These are phyloP conservation scores for Furcifer pardalis DNA, from an alignment of 2,797 vertebrate genomes.

Conservation along the genomic window DNA sequence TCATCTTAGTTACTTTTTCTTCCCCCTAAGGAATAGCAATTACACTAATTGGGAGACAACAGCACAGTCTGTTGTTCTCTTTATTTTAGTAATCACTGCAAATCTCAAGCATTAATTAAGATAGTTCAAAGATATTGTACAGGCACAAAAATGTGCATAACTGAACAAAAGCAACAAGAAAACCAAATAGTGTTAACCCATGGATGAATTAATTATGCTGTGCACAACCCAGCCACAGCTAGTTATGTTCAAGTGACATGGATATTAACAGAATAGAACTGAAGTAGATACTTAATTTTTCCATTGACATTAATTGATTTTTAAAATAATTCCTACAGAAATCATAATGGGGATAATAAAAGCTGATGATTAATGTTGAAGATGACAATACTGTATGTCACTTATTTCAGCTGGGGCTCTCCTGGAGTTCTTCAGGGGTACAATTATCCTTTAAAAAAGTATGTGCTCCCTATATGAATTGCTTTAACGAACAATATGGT, in stretches of 20 bases:
- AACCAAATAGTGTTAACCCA: slow-evolving; percentile 2
- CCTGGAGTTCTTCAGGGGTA: neutral
- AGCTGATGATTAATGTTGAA: neutral
- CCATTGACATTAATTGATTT: neutral
- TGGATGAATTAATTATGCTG: neutral
- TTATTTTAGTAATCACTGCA: slow-evolving; percentile 33
- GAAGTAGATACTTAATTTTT: neutral
- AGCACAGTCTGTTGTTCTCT: slow-evolving; percentile 18
- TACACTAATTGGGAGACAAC: slow-evolving; percentile 35
- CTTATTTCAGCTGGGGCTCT: neutral
- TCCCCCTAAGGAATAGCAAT: slow-evolving; percentile 1
- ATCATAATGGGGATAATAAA: neutral
- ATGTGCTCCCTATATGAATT: no score
- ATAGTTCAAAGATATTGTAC: slow-evolving; percentile 15
- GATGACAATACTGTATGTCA: neutral
- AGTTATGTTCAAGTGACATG: neutral
- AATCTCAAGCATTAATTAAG: slow-evolving; percentile 18
- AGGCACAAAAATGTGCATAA: neutral
- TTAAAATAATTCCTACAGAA: neutral
- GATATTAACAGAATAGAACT: neutral
- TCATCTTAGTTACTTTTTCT: slow-evolving; percentile 22
- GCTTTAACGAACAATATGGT: no score
- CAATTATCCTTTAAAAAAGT: no score
- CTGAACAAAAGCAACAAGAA: slow-evolving; percentile 12
- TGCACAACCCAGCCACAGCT: neutral